Evolutionary conservation across 2,113 vertebrate genomes (phyloP), one percentile per base, ranked within the genome.

Genomic region (Illadopsis cleaveri): DNA sequence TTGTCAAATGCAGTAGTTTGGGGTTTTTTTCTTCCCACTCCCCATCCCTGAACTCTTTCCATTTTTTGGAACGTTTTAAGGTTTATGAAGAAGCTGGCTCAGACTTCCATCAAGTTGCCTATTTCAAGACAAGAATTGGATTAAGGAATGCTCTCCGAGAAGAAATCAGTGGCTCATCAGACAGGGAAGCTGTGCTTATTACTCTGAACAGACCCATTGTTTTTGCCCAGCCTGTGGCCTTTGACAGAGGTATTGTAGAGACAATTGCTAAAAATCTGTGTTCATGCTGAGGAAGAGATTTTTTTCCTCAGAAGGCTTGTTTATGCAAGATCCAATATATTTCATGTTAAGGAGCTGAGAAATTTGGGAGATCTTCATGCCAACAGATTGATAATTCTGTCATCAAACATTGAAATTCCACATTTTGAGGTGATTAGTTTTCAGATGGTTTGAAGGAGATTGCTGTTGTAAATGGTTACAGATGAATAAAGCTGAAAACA

Each of bases 81-180:
- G 99, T 99, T 69, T 99, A 99, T 91, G 99, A 99, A 96, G 99
- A 99, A 98, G 99, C 99, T 64, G 99, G 99, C 64, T 99, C 99
- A 58, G 99, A 99, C 97, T 99, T 99, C 94, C 99, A 99, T 97
- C 99, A 99, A 92, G 99, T 99, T 96, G 99, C 99, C 8, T 99
- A 99, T 97, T 99, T 99, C 97, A 98, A 99, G 93, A 99, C 99
- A 48, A 98, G 99, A 76, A 99, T 99, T 44, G 99, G 99, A 58
- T 97, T 99, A 93, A 98, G 99, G 56, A 99, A 99, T 66, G 99
- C 99, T 48, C 98, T 99, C 54, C 97, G 99, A 97, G 99, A 99
- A 94, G 99, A 99, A 97, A 99, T 99, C 96, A 99, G 99, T 77
- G 98, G 99, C 48, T 99, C 99, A 30, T 99, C 99, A 15, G 99